A percentile compares a stretch with the other conserved stretches of the same genome.
Evolutionary conservation across 1,140 invertebrate species (phyloP).

Genomic region (Orchestia grillus): DNA sequence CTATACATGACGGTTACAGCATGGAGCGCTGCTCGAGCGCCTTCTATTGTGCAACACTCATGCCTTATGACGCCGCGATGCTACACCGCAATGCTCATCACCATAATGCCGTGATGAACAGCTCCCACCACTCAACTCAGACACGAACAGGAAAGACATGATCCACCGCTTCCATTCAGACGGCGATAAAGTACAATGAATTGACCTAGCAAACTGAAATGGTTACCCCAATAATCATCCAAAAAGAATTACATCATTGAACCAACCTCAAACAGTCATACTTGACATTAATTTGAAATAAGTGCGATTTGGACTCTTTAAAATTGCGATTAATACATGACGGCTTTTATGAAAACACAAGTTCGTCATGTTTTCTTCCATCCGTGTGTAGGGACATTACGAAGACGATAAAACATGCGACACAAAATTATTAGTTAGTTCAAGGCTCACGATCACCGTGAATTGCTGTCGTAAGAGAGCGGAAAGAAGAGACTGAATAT

Average conservation of each 20-base stretch:
- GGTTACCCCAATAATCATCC: not conserved
- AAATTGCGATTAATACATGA: not conserved
- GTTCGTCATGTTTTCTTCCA: not conserved
- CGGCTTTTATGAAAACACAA: not conserved
- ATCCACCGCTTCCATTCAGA: not conserved
- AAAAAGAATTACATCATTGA: not conserved
- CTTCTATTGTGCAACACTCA: not conserved
- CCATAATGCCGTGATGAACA: not conserved
- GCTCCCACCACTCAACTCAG: not conserved
- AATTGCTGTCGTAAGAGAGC: too few species aligned
- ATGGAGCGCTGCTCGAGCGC: not conserved
- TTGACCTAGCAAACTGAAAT: not conserved
- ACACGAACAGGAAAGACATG: not conserved
- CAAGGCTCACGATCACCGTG: too few species aligned
- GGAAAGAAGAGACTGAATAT: too few species aligned
- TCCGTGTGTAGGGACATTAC: too few species aligned
- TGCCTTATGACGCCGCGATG: not conserved
- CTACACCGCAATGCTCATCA: not conserved
- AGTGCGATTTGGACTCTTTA: not conserved
- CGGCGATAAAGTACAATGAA: not conserved
- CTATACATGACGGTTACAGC: not conserved
- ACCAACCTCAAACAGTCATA: not conserved
- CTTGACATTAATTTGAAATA: not conserved
- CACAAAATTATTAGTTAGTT: too few species aligned
- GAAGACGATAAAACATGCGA: too few species aligned